phyloP scores from a whole-genome alignment of 2,797 vertebrate genomes.

The Steatocranus sp. region DNA sequence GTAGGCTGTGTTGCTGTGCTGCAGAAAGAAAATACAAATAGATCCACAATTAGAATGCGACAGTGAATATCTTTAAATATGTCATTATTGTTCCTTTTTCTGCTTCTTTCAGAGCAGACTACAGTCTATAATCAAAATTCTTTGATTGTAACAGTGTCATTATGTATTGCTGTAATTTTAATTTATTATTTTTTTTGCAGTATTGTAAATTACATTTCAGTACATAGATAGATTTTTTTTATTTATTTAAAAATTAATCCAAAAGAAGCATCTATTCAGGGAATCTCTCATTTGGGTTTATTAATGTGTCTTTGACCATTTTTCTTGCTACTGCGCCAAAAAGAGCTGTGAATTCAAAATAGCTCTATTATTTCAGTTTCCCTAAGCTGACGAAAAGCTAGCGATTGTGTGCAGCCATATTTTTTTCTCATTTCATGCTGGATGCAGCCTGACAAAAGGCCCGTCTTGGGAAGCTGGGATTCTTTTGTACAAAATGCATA shows the following conservation, averaged over 20 bases:
- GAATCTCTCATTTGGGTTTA: not conserved
- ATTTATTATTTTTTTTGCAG: not conserved
- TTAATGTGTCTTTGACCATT: not conserved
- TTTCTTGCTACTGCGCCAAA: not conserved
- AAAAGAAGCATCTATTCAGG: not conserved
- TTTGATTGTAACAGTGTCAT: not conserved
- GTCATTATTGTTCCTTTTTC: not conserved
- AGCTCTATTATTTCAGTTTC: not conserved
- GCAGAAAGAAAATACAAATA: constrained; percentile 11
- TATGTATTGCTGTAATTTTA: not conserved
- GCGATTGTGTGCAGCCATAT: not conserved
- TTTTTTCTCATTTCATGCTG: not conserved
- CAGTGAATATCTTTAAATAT: constrained; percentile 7
- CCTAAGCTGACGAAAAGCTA: not conserved
- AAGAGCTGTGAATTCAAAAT: not conserved
- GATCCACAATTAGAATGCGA: not conserved
- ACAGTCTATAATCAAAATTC: not conserved
- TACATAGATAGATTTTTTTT: not conserved
- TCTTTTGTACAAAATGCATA: not conserved
- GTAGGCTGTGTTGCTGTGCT: not conserved
- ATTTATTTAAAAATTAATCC: not conserved
- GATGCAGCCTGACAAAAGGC: not conserved
- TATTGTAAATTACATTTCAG: not conserved
- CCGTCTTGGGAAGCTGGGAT: not conserved
- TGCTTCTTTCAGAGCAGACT: not conserved